Evolutionary conservation across 1,140 invertebrate genomes (phyloP).

Genomic region (Gryllus bimaculatus): DNA sequence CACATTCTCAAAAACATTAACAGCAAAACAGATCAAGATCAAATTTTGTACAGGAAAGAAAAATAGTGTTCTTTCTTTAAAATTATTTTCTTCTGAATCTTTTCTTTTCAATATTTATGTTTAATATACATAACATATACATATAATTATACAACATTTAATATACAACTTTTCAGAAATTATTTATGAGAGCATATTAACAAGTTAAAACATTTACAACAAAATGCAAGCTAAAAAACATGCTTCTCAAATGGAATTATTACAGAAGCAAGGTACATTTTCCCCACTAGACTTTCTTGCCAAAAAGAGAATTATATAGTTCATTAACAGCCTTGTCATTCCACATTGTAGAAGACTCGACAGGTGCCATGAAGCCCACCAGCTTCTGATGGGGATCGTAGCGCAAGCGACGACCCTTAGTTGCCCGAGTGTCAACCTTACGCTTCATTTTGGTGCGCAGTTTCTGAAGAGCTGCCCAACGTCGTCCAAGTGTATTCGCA

Average conservation of each 20-base stretch:
- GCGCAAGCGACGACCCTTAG: constrained; percentile 82
- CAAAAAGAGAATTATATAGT: background rate
- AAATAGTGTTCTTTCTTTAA: too few relatives aligned
- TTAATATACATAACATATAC: too few relatives aligned
- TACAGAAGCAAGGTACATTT: background rate
- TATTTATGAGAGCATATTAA: too few relatives aligned
- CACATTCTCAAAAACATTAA: too few relatives aligned
- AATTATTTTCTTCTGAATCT: too few relatives aligned
- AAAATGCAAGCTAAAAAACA: background rate
- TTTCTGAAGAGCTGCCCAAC: constrained; percentile 86
- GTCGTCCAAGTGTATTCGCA: constrained; percentile 66
- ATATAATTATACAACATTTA: too few relatives aligned
- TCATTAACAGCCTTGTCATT: background rate
- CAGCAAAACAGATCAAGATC: too few relatives aligned
- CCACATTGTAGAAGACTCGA: constrained; percentile 25
- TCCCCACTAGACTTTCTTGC: background rate
- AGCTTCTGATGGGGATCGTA: constrained; percentile 86
- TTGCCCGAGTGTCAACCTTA: constrained; percentile 82
- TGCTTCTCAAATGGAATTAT: background rate
- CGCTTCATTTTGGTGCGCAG: constrained; percentile 76
- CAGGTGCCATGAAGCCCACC: constrained; percentile 88
- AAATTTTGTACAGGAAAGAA: too few relatives aligned
- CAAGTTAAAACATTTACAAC: too few relatives aligned
- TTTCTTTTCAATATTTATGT: too few relatives aligned
- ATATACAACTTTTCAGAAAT: too few relatives aligned